A percentile compares a stretch with the other conserved stretches of the same genome.
phyloP scores from a whole-genome alignment of 35 echinoderm and acorn worm genomes.

The Acanthaster planci region DNA sequence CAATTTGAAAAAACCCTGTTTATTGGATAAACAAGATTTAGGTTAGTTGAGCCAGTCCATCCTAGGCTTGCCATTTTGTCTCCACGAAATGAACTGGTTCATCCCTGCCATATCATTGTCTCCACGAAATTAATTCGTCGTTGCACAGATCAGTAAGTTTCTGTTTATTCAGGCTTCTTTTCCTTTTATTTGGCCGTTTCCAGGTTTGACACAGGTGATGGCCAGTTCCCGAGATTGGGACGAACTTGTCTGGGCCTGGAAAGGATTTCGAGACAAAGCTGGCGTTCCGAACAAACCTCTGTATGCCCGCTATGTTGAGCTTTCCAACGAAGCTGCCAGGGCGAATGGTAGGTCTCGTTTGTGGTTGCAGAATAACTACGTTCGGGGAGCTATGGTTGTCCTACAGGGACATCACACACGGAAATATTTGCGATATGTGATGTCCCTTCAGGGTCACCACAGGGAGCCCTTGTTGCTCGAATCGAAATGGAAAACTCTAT shows the following conservation, averaged over 20 bases:
- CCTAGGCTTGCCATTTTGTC: background rate
- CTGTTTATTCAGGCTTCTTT: background rate
- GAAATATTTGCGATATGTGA: too few relatives aligned
- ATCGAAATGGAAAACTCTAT: too few relatives aligned
- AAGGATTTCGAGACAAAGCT: slow-evolving; percentile 77
- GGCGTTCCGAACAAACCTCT: slow-evolving; percentile 73
- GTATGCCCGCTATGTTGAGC: slow-evolving; percentile 75
- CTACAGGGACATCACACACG: too few relatives aligned
- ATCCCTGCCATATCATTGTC: background rate
- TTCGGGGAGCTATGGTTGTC: too few relatives aligned
- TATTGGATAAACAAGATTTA: too few relatives aligned
- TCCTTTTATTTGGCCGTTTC: background rate
- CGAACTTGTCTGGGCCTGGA: slow-evolving; percentile 89
- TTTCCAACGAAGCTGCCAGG: slow-evolving; percentile 73
- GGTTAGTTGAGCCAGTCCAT: background rate
- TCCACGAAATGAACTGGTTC: background rate
- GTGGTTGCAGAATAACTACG: too few relatives aligned
- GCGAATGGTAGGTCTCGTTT: slow-evolving; percentile 60
- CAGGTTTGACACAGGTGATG: slow-evolving; percentile 82
- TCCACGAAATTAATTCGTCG: background rate
- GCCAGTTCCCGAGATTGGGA: slow-evolving; percentile 80
- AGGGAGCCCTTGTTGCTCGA: too few relatives aligned
- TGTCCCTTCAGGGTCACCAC: too few relatives aligned
- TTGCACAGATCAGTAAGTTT: background rate
- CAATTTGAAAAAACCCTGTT: too few relatives aligned